phyloP scores from a whole-genome alignment of 2,888 invertebrate genomes.

The Stenichneumon culpator region DNA sequence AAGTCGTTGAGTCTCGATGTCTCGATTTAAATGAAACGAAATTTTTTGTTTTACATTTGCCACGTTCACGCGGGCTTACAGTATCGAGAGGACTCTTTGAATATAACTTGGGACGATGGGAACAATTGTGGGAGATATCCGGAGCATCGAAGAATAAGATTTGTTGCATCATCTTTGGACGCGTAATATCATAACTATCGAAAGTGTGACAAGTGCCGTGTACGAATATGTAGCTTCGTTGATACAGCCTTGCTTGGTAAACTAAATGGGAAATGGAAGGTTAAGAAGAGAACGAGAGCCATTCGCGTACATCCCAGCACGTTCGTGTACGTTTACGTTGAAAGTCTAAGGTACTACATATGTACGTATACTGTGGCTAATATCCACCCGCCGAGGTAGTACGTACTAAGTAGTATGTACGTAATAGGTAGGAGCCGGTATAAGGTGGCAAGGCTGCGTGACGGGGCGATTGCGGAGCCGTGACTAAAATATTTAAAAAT shows the following conservation, averaged over 20 bases:
- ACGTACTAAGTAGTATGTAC: conserved; percentile 76
- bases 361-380: conserved; percentile 45
- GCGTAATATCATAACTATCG: neutral
- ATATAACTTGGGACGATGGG: neutral
- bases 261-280: conserved; percentile 61
- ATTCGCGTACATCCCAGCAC: conserved; percentile 52
- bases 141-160: neutral
- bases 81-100: conserved; percentile 33
- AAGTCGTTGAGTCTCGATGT: conserved; percentile 47
- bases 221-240: conserved; percentile 25
- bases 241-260: conserved; percentile 52
- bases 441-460: conserved; percentile 85
- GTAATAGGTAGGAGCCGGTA: conserved; percentile 80
- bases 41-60: neutral
- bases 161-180: neutral
- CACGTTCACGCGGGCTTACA: conserved; percentile 2
- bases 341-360: conserved; percentile 29
- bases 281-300: conserved; percentile 58
- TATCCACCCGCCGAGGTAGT: conserved; percentile 67
- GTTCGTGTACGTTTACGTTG: conserved; percentile 47
- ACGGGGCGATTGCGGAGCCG: conserved; percentile 85
- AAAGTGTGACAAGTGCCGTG: neutral
- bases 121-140: neutral
- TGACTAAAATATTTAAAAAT: conserved; percentile 86
- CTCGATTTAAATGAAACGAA: conserved; percentile 40